Conservation (phyloP, 2,888 invertebrate species). For the Globia sparganii region DNA sequence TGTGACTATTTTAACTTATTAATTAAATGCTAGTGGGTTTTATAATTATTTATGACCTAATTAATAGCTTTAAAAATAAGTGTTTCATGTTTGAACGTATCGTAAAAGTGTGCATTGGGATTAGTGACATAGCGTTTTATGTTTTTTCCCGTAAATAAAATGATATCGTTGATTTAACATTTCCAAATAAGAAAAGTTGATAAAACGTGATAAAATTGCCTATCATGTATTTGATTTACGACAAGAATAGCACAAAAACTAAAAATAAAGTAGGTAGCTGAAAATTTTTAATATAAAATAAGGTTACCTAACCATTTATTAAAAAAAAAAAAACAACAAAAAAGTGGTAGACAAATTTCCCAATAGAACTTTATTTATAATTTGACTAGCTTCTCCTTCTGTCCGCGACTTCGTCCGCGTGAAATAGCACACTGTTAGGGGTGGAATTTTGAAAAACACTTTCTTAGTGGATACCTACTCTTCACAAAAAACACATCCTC, state of each 20-base stretch:
- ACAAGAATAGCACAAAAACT: background rate
- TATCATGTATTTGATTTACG: slow-evolving; percentile 19
- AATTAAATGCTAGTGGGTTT: background rate
- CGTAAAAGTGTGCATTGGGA: background rate
- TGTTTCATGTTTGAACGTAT: slow-evolving; percentile 2
- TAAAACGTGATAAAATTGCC: slow-evolving; percentile 15
- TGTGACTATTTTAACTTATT: no score
- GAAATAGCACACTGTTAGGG: no score
- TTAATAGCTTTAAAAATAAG: slow-evolving; percentile 1
- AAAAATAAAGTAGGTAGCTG: background rate
- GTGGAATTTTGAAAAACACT: no score
- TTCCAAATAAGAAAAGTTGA: slow-evolving; percentile 6
- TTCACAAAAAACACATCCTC: no score
- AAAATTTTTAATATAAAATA: background rate
- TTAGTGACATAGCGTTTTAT: background rate
- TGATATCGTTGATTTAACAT: slow-evolving; percentile 7
- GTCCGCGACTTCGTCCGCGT: no score
- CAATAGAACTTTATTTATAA: no score
- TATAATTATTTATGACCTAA: background rate
- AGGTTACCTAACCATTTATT: background rate
- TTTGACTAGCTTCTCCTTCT: no score
- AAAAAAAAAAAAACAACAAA: background rate
- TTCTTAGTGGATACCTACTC: no score
- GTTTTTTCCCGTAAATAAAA: slow-evolving; percentile 14
- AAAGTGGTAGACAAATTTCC: background rate